These are phyloP conservation scores for Lithophane ornitopus DNA, from an alignment of 2,888 invertebrate species.

Conservation along the genomic window DNA sequence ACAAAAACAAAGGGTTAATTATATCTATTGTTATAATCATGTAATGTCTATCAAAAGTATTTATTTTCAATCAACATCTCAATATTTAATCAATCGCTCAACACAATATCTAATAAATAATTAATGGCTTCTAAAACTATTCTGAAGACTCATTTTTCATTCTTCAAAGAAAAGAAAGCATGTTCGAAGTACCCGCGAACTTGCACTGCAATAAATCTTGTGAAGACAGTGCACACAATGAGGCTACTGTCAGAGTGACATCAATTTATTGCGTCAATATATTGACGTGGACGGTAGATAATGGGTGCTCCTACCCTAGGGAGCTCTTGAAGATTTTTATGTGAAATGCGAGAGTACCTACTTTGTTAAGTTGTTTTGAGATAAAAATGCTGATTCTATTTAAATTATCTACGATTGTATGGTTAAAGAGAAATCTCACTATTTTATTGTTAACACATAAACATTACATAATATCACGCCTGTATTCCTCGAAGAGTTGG, in stretches of 20 bases:
- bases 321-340: conserved; percentile 13
- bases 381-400: background rate
- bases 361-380: background rate
- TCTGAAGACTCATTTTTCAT: conserved; percentile 42
- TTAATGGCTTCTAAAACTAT: conserved; percentile 33
- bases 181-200: conserved; percentile 25
- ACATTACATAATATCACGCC: too few relatives aligned
- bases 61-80: conserved; percentile 17
- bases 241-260: conserved; percentile 51
- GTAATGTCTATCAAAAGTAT: background rate
- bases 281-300: conserved; percentile 62
- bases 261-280: conserved; percentile 66
- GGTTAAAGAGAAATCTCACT: background rate
- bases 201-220: conserved; percentile 57
- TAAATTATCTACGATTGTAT: background rate
- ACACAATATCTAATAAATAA: conserved; percentile 35
- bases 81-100: conserved; percentile 13
- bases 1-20: background rate
- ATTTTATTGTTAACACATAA: background rate
- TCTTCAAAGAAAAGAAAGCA: conserved; percentile 31
- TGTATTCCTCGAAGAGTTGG: too few relatives aligned
- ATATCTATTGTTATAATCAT: background rate
- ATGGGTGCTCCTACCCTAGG: conserved; percentile 43
- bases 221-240: conserved; percentile 54
- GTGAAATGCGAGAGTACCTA: background rate